Evolutionary conservation across 23 tunicate species (phyloP).

Genomic region (Diplosoma virens): DNA sequence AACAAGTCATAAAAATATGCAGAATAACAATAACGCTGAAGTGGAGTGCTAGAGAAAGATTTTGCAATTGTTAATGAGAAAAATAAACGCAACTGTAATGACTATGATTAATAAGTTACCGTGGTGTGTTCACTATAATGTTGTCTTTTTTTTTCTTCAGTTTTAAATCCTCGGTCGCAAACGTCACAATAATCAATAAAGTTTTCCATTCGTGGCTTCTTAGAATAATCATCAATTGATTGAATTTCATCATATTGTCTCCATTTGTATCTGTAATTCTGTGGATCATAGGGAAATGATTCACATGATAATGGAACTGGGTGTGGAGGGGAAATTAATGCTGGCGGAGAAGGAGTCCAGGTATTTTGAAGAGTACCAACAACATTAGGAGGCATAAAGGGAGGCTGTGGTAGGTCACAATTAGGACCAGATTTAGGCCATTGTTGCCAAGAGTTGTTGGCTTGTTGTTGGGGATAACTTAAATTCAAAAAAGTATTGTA

Average conservation of each 20-base stretch:
- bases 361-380: neutral
- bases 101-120: constrained; percentile 8
- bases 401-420: constrained; percentile 2
- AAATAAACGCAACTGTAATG: too few species aligned
- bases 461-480: neutral
- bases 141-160: constrained; percentile 50
- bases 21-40: too few species aligned
- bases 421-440: neutral
- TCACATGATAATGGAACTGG: neutral
- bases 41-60: too few species aligned
- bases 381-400: constrained; percentile 33
- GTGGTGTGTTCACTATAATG: constrained; percentile 73
- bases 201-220: constrained; percentile 3
- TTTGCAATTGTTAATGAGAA: too few species aligned
- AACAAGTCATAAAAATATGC: too few species aligned
- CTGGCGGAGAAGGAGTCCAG: constrained; percentile 1
- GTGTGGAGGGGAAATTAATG: neutral
- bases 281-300: constrained; percentile 5
- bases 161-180: constrained; percentile 86
- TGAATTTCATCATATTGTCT: too few species aligned
- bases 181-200: constrained; percentile 88
- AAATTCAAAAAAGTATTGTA: too few species aligned
- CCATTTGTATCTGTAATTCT: neutral
- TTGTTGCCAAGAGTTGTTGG: neutral
- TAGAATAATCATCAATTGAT: neutral